phyloP scores from a whole-genome alignment of 2,888 invertebrate species.

The Octonoba sinensis region DNA sequence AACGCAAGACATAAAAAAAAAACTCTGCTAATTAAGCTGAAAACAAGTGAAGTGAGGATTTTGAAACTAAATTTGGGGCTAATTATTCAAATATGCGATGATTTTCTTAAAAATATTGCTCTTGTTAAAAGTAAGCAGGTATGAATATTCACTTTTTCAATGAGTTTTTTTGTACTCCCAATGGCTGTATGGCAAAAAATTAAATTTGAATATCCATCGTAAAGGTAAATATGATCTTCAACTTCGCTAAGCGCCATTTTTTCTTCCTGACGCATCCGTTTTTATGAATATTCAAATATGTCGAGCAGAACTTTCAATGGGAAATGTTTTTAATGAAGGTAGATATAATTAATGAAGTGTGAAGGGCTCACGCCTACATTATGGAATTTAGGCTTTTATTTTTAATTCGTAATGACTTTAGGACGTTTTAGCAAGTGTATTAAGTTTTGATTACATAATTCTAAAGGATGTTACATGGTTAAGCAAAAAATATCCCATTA shows the following conservation, averaged over 20 bases:
- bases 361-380: conserved; percentile 21
- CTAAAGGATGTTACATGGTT: no score
- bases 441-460: no score
- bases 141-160: conserved; percentile 63
- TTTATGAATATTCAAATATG: conserved; percentile 61
- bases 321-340: conserved; percentile 39
- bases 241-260: conserved; percentile 1
- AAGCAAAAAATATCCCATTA: no score
- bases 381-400: conserved; percentile 44
- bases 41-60: conserved; percentile 29
- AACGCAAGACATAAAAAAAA: conserved; percentile 11
- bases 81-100: conserved; percentile 52
- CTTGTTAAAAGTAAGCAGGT: not conserved
- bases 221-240: conserved; percentile 15
- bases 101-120: conserved; percentile 16
- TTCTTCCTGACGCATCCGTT: conserved; percentile 30
- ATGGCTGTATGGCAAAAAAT: conserved; percentile 24
- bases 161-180: conserved; percentile 41
- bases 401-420: conserved; percentile 43
- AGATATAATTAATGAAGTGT: conserved; percentile 51
- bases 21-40: conserved; percentile 34
- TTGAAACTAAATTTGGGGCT: conserved; percentile 50
- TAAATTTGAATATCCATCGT: conserved; percentile 35
- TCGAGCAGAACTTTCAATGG: conserved; percentile 25
- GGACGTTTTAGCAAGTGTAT: conserved; percentile 6